These are phyloP conservation scores for Meta bourneti DNA, from an alignment of 2,888 invertebrate species.

Conservation along the genomic window DNA sequence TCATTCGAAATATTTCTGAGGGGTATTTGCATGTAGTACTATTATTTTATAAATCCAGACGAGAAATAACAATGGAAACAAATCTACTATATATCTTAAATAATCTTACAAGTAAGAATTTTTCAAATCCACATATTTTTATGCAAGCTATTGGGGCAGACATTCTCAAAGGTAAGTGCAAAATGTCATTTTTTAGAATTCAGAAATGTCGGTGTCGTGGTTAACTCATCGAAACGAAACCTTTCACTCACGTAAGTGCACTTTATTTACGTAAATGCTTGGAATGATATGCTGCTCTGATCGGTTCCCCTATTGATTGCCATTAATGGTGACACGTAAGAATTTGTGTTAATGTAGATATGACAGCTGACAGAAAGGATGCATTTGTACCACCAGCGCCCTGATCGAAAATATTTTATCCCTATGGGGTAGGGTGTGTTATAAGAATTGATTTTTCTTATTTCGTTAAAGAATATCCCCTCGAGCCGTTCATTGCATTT, in stretches of 20 bases:
- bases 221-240: not conserved
- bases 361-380: not conserved
- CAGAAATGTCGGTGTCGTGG: not conserved
- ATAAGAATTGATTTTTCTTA: not conserved
- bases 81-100: too few relatives aligned
- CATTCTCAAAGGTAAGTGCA: not conserved
- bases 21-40: too few relatives aligned
- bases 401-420: not conserved
- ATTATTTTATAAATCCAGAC: too few relatives aligned
- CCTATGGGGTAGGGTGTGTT: not conserved
- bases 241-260: not conserved
- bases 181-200: not conserved
- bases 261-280: slow-evolving; percentile 2
- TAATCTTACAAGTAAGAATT: too few relatives aligned
- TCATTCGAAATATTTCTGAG: too few relatives aligned
- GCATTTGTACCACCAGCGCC: not conserved
- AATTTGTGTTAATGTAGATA: slow-evolving; percentile 2
- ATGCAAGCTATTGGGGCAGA: not conserved
- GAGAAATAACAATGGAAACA: too few relatives aligned
- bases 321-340: not conserved
- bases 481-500: too few relatives aligned
- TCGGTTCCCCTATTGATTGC: not conserved
- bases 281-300: not conserved
- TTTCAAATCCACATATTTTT: too few relatives aligned
- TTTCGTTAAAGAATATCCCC: too few relatives aligned